Evolutionary conservation across 2,888 invertebrate genomes (phyloP), one percentile per base, ranked within the genome.

Genomic region (Acrobasis suavella): DNA sequence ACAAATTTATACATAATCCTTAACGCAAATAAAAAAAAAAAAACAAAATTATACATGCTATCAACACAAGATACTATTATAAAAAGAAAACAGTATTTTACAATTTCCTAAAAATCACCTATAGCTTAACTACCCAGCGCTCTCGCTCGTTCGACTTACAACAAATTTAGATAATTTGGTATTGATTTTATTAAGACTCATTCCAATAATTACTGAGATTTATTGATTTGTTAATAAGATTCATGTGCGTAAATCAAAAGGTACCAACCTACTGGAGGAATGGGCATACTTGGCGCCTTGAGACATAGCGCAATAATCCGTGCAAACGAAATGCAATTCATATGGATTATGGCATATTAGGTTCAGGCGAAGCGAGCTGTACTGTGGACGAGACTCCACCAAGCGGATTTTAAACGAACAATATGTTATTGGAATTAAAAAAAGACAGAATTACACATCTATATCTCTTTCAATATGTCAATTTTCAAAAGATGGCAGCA

Each of bases 1-100:
- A 91, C 91, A 91, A 91, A 86, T 90, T 91, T 91, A 89, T 91
- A 91, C 89, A 90, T 90, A 91, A 87, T 85, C 83, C 90, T 91
- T 91, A 91, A 91, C 86, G 86, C 87, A 85, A 89, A 86, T 87
- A 86, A 85, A 82, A 84, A 81, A 82, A 84, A 81, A 74, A 76
- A 89, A 90, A 91, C 89, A 88, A 91, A 91, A 89, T 85, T 83
- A 87, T 91, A 91, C 91, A 91, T 80, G 82, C 85, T 87, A 87
- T 87, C 85, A 91, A 91, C 89, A 91, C 87, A 88, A 87, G 84
- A 83, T 81, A 78, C 83, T 87, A 86, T 78, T 83, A 75, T 81
- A 81, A 77, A 83, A 83, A 79, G 75, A 86, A 89, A 91, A 89
- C 87, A 88, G 80, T 85, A 84, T 84, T 86, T 85, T 90, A 91